Evolutionary conservation across 2,113 vertebrate species (phyloP), one percentile per base, ranked within the genome.

Genomic region (Edolisoma coerulescens): DNA sequence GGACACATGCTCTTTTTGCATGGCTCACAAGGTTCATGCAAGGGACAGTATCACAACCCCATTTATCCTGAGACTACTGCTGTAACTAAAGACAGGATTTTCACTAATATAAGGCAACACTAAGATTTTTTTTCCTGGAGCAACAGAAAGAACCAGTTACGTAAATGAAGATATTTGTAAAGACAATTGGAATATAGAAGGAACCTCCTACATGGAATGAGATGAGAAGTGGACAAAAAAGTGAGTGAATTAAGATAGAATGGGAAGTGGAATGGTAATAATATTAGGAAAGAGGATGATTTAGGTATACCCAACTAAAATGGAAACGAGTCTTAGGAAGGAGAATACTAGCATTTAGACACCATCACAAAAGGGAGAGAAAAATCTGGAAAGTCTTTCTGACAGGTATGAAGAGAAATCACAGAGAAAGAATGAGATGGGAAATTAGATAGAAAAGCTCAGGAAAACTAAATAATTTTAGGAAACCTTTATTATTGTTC

Each of bases 271-370:
- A 64, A 74, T 64, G 11, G 11, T 63, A 65, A 42, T 27, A 59
- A 35, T 39, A 23, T 54, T 64, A 76, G 21, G 69, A 64, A 77
- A 64, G 16, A 54, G 20, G 41, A 21, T 44, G 6, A 52, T 56
- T 91, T 60, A 24, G 11, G 5, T 44, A 28, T 24, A 30, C 32
- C 53, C 0, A 0, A 42, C 12, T 59, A 52, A 27, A 73, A 54
- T 12, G 6, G 37, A 65, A 18, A 52, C 32, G 3, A 50, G 17
- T 68, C n/a, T 63, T n/a, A 69, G 22, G 35, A 80, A 49, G 21
- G 21, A 10, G 3, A 68, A 63, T 23, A 19, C 1, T 18, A 47
- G 10, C 12, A 68, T 63, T 71, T 89, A 65, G 30, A 54, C 10
- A 52, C 3, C 5, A 44, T 42, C 57, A 42, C 9, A 71, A 71